Percentiles rank a stretch among this genome's conserved stretches.
Conservation (phyloP, 1,140 invertebrate species). For the Neodiprion lecontei region DNA sequence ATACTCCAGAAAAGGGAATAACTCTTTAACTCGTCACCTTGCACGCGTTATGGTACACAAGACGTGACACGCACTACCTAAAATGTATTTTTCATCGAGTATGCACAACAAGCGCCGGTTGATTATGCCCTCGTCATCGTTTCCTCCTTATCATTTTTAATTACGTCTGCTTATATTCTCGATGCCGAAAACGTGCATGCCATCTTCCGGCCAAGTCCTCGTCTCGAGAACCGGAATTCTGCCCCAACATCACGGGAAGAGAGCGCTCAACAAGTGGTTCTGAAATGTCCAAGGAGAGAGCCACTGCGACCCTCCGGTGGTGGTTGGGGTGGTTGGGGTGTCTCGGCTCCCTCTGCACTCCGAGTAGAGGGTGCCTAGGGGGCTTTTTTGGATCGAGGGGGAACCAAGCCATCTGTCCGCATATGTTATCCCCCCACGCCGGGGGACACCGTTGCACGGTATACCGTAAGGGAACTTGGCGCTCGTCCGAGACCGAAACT, state of each 20-base stretch:
- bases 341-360: background rate
- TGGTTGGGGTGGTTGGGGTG: background rate
- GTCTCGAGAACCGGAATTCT: too few relatives aligned
- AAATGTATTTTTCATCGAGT: too few relatives aligned
- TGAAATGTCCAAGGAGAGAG: background rate
- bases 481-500: background rate
- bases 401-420: background rate
- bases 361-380: conserved; percentile 1
- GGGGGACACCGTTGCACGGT: background rate
- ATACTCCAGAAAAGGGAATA: too few relatives aligned
- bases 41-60: too few relatives aligned
- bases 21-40: too few relatives aligned
- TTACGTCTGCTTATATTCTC: too few relatives aligned
- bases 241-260: background rate
- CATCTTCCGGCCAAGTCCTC: too few relatives aligned
- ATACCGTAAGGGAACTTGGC: background rate
- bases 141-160: too few relatives aligned
- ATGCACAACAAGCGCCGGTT: too few relatives aligned
- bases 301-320: conserved; percentile 3
- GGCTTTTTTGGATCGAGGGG: background rate
- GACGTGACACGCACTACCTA: too few relatives aligned
- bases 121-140: too few relatives aligned
- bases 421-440: conserved; percentile 6
- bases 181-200: too few relatives aligned
- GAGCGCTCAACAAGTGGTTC: background rate